Base-by-base conservation (phyloP, 2,113 vertebrate species). In the Herpetotheres cachinnans region DNA sequence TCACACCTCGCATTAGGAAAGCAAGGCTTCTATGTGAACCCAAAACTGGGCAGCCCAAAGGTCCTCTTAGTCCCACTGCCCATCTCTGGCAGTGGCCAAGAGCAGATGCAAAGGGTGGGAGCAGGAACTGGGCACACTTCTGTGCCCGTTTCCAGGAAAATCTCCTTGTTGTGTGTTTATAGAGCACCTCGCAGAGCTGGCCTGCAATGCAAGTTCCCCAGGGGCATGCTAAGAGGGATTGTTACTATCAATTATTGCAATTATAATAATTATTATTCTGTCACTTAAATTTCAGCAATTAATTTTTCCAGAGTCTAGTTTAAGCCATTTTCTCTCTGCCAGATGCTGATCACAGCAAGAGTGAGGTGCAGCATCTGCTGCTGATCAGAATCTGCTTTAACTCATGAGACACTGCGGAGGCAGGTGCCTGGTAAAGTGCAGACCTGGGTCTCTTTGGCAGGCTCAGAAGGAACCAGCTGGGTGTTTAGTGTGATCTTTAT, bases 211-310 rank as follows among this genome's bases (percentile, higher is more conserved):
- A 21, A 71, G 54, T 54, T 95, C 73, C 95, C 84, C 19, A 9
- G 80, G 89, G 81, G 61, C 73, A 72, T 2, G 36, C 69, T 84
- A 94, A 92, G 65, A 92, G 86, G 83, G 91, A 62, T 72, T 1
- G 4, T 91, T 92, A 91, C 78, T 91, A 96, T 91, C 86, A 93
- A 93, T 97, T 97, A 97, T 42, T 78, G 44, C 89, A 94, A 97
- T 97, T 94, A 97, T 89, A 85, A 82, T 95, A 92, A 97, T 95
- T 95, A 95, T 94, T 95, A 95, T 96, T 95, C 95, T 96, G 91
- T 89, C 95, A 92, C 86, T 93, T 92, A 93, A 74, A 93, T 95
- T 95, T 96, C 89, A 79, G 94, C 89, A 95, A 95, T 97, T 97
- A 96, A 96, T 96, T 97, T 95, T 97, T 95, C 91, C 91, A 91